Evolutionary conservation across 2,797 vertebrate genomes (phyloP), one percentile per base, ranked within the genome.

Genomic region (Helostoma temminkii): DNA sequence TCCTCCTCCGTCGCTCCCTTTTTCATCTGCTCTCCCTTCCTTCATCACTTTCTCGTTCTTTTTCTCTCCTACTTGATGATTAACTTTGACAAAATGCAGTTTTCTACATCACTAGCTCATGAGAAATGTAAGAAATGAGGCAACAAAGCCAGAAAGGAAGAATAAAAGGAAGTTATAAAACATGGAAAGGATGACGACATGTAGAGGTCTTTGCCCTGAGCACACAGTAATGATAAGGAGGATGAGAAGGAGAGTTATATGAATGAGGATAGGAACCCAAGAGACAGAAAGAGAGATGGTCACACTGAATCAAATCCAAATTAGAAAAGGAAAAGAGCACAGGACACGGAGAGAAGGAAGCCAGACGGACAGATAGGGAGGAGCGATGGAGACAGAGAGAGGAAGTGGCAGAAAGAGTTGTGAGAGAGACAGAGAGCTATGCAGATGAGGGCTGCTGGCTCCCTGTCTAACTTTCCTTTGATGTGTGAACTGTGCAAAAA

Each of bases 401-500:
- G 34, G 11, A 21, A 59, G 21, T 2, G 9, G 18, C 39, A 11
- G 36, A 9, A 9, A 24, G 11, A 25, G 34, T 15, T n/a, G 18
- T 2, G 2, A 46, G 41, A 46, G 11, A 24, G 46, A 30, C 32
- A 1, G 30, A 30, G 24, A 47, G 47, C 1, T 4, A 61, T 63
- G 62, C 39, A 75, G 55, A 81, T 61, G 74, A 75, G 63, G 48
- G 43, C 28, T 53, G 6, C 32, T 36, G n/a, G 16, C 46, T 52
- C 9, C 9, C 36, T 32, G 58, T 56, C 59, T 34, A 49, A 32
- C 57, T 63, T 52, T 1, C 14, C 73, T 78, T 82, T 84, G 53
- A 83, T 74, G 74, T 82, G 65, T 75, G 49, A 66, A 60, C 64
- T 43, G 53, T 53, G 48, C 57, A 68, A 16, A 42, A 32, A 28